phyloP scores from a whole-genome alignment of 2,113 vertebrate genomes.

The Hemicordylus capensis region DNA sequence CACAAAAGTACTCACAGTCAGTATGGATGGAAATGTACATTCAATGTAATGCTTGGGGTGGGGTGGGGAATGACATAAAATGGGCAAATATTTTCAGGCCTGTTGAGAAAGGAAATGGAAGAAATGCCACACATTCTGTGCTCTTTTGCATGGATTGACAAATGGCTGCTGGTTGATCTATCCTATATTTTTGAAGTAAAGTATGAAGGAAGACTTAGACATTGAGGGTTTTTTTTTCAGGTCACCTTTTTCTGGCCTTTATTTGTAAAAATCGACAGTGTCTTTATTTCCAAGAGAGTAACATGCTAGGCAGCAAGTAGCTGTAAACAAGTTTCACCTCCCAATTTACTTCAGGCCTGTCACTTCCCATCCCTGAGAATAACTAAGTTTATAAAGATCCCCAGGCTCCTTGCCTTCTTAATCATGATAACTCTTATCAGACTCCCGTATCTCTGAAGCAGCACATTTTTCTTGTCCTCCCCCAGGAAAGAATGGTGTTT shows the following conservation, averaged over 20 bases:
- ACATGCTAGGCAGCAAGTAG: constrained; percentile 15
- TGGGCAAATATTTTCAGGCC: neutral
- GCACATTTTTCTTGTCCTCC: constrained; percentile 25
- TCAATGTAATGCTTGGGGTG: too few relatives aligned
- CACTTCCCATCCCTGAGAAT: constrained; percentile 49
- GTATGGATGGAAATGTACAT: neutral
- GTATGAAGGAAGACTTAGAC: neutral
- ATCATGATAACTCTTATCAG: constrained; percentile 16
- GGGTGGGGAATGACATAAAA: neutral
- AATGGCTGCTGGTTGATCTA: neutral
- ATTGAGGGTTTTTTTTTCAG: neutral
- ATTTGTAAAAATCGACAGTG: constrained; percentile 3
- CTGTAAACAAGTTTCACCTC: constrained; percentile 43
- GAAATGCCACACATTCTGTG: neutral
- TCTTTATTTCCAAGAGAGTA: constrained; percentile 11
- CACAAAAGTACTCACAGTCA: neutral
- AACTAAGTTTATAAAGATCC: constrained; percentile 54
- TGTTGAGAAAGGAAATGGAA: neutral
- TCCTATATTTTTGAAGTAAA: neutral
- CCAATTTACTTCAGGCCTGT: constrained; percentile 43
- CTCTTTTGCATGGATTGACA: neutral
- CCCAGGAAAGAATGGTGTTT: constrained; percentile 43
- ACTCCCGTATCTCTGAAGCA: neutral
- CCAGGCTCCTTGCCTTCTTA: constrained; percentile 39
- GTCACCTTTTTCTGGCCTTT: constrained; percentile 11